phyloP scores from a whole-genome alignment of 2,113 vertebrate genomes.

The Progne subis region DNA sequence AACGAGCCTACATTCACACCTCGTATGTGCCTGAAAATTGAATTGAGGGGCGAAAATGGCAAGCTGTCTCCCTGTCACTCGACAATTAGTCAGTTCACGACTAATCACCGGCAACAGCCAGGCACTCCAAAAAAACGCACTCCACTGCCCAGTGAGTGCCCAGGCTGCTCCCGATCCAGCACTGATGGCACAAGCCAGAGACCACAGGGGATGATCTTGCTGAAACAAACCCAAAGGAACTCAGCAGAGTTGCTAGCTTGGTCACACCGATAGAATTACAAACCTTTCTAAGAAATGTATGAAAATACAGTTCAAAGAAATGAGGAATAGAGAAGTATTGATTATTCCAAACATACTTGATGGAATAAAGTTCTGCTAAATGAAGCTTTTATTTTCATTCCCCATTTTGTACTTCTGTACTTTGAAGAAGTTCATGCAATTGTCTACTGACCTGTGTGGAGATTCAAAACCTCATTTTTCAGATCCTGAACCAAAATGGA shows the following conservation, averaged over 20 bases:
- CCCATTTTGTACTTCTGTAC: neutral
- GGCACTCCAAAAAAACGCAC: neutral
- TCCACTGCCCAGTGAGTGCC: fast-evolving
- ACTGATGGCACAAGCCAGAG: neutral
- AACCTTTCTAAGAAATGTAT: neutral
- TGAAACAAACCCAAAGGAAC: neutral
- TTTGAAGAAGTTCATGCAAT: neutral
- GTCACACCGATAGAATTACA: neutral
- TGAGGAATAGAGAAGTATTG: neutral
- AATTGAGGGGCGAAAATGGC: fast-evolving
- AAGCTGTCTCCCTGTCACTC: neutral
- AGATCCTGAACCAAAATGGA: neutral
- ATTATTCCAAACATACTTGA: neutral
- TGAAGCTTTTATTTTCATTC: neutral
- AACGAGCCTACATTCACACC: neutral
- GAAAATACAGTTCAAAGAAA: neutral
- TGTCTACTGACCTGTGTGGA: neutral
- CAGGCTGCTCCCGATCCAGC: fast-evolving
- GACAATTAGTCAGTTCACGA: neutral
- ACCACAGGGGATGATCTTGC: fast-evolving
- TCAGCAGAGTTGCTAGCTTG: neutral
- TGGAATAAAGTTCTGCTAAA: neutral
- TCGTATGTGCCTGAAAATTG: fast-evolving
- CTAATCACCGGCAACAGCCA: neutral
- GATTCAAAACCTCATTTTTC: neutral